Conservation (phyloP, 2,797 vertebrate species). For the Taenioides sp. region DNA sequence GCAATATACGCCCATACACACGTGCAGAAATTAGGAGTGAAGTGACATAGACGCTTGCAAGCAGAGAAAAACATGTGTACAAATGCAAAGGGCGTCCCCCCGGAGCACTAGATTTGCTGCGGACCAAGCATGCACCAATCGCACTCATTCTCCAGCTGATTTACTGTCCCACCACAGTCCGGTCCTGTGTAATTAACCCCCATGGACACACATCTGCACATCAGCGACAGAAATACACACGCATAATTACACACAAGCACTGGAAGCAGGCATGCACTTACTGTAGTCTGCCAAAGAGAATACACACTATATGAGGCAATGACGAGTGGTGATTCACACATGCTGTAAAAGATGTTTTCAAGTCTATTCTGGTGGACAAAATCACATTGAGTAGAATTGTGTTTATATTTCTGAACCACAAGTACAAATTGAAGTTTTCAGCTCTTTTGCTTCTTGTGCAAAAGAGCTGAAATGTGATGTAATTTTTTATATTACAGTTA, state of each 20-base stretch:
- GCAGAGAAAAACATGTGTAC: conserved; percentile 19
- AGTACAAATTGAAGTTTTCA: not conserved
- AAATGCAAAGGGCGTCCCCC: conserved; percentile 57
- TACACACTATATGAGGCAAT: conserved; percentile 2
- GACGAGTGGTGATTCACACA: conserved; percentile 1
- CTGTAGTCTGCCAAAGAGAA: conserved; percentile 32
- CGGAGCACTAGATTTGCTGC: conserved; percentile 68
- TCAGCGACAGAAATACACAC: conserved; percentile 21
- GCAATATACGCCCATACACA: conserved; percentile 46
- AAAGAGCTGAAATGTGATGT: not conserved
- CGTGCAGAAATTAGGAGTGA: conserved; percentile 9
- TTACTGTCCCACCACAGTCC: conserved; percentile 74
- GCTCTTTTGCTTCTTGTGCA: not conserved
- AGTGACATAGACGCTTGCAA: not conserved
- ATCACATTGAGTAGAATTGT: not conserved
- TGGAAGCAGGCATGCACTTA: conserved; percentile 29
- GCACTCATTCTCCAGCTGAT: conserved; percentile 76
- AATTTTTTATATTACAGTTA: no score
- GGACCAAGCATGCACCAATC: conserved; percentile 53
- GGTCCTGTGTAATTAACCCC: conserved; percentile 71
- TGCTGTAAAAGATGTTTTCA: conserved; percentile 9
- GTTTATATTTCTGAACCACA: not conserved
- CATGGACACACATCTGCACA: conserved; percentile 46
- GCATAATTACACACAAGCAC: conserved; percentile 36
- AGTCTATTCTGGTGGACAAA: conserved; percentile 14